Conservation (phyloP, 2,888 invertebrate species). For the Philereme vetulata region DNA sequence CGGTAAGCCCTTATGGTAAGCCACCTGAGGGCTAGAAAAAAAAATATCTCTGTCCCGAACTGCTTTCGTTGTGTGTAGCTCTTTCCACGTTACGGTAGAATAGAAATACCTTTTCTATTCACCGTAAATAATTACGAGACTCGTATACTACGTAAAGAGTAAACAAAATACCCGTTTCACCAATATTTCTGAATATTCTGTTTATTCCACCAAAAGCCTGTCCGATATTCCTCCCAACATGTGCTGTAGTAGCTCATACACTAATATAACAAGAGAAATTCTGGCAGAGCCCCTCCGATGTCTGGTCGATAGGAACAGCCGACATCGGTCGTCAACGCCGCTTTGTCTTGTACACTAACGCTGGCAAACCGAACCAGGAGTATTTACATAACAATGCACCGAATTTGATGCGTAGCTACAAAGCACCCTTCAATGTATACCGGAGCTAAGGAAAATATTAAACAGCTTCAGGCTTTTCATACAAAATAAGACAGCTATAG, state of each 20-base stretch:
- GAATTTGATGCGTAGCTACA: slow-evolving; percentile 69
- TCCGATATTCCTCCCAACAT: slow-evolving; percentile 19
- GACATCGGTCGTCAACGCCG: slow-evolving; percentile 75
- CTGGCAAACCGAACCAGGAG: slow-evolving; percentile 72
- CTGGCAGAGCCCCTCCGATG: slow-evolving; percentile 59
- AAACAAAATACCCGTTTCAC: background rate
- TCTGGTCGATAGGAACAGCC: slow-evolving; percentile 70
- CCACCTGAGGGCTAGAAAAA: no score
- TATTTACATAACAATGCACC: slow-evolving; percentile 81
- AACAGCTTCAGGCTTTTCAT: slow-evolving; percentile 13
- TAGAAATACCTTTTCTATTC: no score
- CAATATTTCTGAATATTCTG: slow-evolving; percentile 3
- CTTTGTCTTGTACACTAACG: slow-evolving; percentile 79
- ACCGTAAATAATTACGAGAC: no score
- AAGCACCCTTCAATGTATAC: slow-evolving; percentile 33
- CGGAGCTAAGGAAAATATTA: slow-evolving; percentile 24
- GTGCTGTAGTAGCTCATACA: slow-evolving; percentile 33
- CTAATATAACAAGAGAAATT: slow-evolving; percentile 47
- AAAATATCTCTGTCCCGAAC: no score
- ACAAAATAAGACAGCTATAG: slow-evolving; percentile 5
- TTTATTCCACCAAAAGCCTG: slow-evolving; percentile 13
- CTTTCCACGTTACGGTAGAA: no score
- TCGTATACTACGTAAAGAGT: background rate
- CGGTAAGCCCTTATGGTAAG: no score
- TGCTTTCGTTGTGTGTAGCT: no score